Evolutionary conservation across 2,888 invertebrate species (phyloP).

Genomic region (Ceraclea dissimilis): DNA sequence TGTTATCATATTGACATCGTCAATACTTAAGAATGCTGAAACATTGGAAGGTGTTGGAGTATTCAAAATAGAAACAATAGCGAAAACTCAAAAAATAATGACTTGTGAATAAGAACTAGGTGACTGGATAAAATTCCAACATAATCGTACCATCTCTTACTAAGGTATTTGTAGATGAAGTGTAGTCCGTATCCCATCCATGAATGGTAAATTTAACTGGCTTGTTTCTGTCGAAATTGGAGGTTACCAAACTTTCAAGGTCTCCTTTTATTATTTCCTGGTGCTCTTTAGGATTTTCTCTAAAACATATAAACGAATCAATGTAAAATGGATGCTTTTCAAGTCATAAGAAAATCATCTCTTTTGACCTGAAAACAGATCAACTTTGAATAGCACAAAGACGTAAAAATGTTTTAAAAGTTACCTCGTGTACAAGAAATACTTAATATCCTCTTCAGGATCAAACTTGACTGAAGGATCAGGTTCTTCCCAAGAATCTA

Average conservation of each 20-base stretch:
- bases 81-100: no score
- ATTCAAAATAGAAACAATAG: no score
- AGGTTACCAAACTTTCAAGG: constrained; percentile 6
- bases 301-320: constrained; percentile 1
- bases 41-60: no score
- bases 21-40: constrained; percentile 14
- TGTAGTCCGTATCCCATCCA: constrained; percentile 14
- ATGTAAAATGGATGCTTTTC: no score
- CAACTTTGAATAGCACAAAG: no score
- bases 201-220: constrained; percentile 17
- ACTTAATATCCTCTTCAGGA: constrained; percentile 15
- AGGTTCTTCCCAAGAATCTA: constrained; percentile 13
- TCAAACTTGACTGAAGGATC: constrained; percentile 3
- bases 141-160: constrained; percentile 1
- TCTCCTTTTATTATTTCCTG: constrained; percentile 15
- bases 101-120: no score
- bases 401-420: not conserved
- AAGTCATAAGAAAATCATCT: no score
- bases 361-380: no score
- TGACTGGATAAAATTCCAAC: no score
- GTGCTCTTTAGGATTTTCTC: constrained; percentile 13
- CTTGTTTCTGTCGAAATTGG: constrained; percentile 13
- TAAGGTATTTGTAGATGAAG: constrained; percentile 4
- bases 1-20: constrained; percentile 39
- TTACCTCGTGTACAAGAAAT: constrained; percentile 14